phyloP scores from a whole-genome alignment of 2,888 invertebrate species.

The Aplocera efformata region DNA sequence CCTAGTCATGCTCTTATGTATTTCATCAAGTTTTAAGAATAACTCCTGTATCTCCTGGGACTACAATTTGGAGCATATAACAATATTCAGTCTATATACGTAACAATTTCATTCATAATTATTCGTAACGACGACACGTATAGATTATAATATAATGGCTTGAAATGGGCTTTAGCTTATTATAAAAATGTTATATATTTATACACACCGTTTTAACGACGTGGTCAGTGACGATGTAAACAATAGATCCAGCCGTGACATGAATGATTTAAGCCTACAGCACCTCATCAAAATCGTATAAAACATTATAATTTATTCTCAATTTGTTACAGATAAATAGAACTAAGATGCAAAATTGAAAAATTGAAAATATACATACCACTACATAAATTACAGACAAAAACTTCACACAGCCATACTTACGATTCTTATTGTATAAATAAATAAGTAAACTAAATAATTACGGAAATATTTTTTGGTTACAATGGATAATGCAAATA shows the following conservation, averaged over 20 bases:
- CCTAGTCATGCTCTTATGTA: slow-evolving; percentile 30
- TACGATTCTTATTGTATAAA: slow-evolving; percentile 62
- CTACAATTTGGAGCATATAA: slow-evolving; percentile 53
- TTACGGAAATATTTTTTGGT: slow-evolving; percentile 68
- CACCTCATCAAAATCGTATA: slow-evolving; percentile 49
- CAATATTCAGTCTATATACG: slow-evolving; percentile 71
- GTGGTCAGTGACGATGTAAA: slow-evolving; percentile 20
- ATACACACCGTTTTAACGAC: slow-evolving; percentile 6
- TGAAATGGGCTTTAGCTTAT: slow-evolving; percentile 39
- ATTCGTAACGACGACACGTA: slow-evolving; percentile 44
- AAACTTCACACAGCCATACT: slow-evolving; percentile 76
- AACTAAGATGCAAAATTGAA: slow-evolving; percentile 19
- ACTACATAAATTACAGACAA: slow-evolving; percentile 67
- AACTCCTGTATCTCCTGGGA: slow-evolving; percentile 21
- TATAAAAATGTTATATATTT: slow-evolving; percentile 35
- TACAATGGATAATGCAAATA: slow-evolving; percentile 60
- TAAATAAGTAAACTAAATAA: slow-evolving; percentile 63
- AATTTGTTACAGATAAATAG: slow-evolving; percentile 14
- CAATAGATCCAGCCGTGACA: slow-evolving; percentile 23
- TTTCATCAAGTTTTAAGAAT: slow-evolving; percentile 20
- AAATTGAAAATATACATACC: slow-evolving; percentile 45
- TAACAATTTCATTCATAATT: slow-evolving; percentile 46
- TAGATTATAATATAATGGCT: slow-evolving; percentile 41
- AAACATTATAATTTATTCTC: slow-evolving; percentile 24
- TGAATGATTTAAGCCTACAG: slow-evolving; percentile 55